Evolutionary conservation across 2,888 invertebrate species (phyloP).

Genomic region (Netelia inedita): DNA sequence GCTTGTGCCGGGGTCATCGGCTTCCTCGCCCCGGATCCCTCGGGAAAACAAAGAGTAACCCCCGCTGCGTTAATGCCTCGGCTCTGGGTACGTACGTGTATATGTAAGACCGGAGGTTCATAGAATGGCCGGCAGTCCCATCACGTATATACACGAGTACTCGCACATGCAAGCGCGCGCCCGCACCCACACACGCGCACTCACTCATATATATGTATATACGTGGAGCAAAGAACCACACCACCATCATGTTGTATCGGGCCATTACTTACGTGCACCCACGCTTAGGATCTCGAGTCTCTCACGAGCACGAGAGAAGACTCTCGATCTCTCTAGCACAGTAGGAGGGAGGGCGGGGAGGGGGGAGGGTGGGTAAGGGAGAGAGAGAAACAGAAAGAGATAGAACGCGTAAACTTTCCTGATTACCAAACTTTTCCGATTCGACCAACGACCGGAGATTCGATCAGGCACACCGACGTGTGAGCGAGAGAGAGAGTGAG

Average conservation of each 20-base stretch:
- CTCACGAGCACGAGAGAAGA: conserved; percentile 6
- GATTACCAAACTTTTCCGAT: conserved; percentile 82
- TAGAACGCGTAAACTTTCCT: conserved; percentile 78
- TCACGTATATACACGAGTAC: not conserved
- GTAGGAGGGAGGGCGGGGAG: conserved; percentile 7
- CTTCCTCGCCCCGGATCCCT: conserved; percentile 41
- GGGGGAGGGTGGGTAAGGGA: not conserved
- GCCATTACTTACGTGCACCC: conserved; percentile 77
- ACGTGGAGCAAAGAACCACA: conserved; percentile 49
- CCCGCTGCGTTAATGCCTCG: conserved; percentile 71
- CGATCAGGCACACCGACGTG: conserved; percentile 72
- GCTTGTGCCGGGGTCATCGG: conserved; percentile 56
- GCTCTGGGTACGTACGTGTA: conserved; percentile 17
- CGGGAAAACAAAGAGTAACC: conserved; percentile 71
- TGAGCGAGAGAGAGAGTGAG: conserved; percentile 18
- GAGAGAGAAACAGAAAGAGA: conserved; percentile 46
- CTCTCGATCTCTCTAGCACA: conserved; percentile 38
- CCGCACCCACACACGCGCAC: too few species aligned
- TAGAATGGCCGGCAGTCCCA: conserved; percentile 29
- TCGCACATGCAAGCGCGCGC: too few species aligned
- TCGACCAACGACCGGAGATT: conserved; percentile 80
- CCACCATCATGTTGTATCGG: conserved; percentile 78
- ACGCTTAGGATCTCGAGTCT: conserved; percentile 22
- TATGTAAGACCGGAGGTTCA: conserved; percentile 64
- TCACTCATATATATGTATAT: conserved; percentile 2